phyloP scores from a whole-genome alignment of 2,888 invertebrate species.

The Anorthoa munda region DNA sequence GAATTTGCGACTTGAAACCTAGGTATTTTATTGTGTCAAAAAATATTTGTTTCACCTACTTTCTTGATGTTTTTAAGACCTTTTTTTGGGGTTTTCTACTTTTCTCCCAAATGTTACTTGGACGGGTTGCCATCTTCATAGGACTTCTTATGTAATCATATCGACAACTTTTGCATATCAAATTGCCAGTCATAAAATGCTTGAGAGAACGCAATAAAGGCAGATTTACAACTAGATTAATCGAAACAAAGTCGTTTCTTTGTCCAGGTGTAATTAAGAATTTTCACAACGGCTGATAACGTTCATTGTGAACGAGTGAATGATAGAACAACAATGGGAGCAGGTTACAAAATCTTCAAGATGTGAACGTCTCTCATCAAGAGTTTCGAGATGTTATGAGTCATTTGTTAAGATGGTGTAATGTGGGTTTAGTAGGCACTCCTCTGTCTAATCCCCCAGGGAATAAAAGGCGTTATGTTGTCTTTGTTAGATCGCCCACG shows the following conservation, averaged over 20 bases:
- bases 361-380: constrained; percentile 71
- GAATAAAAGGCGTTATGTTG: constrained; percentile 5
- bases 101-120: neutral
- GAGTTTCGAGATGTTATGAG: constrained; percentile 66
- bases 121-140: no score
- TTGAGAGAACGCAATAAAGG: constrained; percentile 53
- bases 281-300: constrained; percentile 65
- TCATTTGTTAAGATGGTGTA: constrained; percentile 62
- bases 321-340: constrained; percentile 53
- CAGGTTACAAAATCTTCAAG: constrained; percentile 60
- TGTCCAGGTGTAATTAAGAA: constrained; percentile 62
- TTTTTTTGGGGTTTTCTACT: neutral
- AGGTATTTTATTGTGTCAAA: constrained; percentile 5
- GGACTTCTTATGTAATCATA: constrained; percentile 6
- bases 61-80: neutral
- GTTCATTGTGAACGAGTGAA: constrained; percentile 55
- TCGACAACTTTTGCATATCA: constrained; percentile 3
- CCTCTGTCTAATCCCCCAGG: neutral
- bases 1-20: neutral
- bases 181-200: constrained; percentile 25
- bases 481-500: constrained; percentile 70
- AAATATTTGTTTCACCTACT: neutral
- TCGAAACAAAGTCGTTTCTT: constrained; percentile 47
- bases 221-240: constrained; percentile 44
- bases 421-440: neutral